Percentiles rank a stretch among this genome's conserved stretches.
These are phyloP conservation scores for Elachura formosa DNA, from an alignment of 2,113 vertebrate genomes.

Conservation along the genomic window DNA sequence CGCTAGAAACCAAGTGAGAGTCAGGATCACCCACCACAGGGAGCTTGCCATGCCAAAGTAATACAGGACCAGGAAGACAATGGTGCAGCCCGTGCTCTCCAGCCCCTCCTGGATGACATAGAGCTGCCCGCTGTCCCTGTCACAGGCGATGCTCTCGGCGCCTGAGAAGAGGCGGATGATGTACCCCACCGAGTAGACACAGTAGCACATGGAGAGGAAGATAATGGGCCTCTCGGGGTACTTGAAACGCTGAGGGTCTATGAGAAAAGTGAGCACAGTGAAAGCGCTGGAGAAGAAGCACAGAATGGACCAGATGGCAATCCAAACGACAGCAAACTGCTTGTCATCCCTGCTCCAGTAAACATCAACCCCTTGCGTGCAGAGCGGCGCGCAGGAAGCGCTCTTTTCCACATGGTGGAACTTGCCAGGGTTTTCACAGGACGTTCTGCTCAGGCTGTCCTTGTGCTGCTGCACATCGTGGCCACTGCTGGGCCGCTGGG, in stretches of 20 bases:
- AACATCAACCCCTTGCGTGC: slow-evolving; percentile 88
- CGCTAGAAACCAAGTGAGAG: slow-evolving; percentile 94
- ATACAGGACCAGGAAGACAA: slow-evolving; percentile 95
- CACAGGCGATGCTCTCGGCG: slow-evolving; percentile 90
- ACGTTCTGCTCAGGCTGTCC: slow-evolving; percentile 69
- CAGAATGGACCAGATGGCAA: slow-evolving; percentile 91
- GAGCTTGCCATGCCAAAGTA: slow-evolving; percentile 99
- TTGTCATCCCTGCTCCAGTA: slow-evolving; percentile 96
- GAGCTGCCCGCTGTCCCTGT: slow-evolving; percentile 89
- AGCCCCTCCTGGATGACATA: slow-evolving; percentile 97
- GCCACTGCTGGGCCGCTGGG: slow-evolving; percentile 75
- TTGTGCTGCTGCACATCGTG: slow-evolving; percentile 77
- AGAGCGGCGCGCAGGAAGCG: slow-evolving; percentile 90
- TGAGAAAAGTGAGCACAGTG: slow-evolving; percentile 94
- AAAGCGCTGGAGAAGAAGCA: slow-evolving; percentile 97
- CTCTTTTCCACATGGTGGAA: slow-evolving; percentile 96
- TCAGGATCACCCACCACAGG: slow-evolving; percentile 96
- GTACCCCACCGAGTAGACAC: slow-evolving; percentile 93
- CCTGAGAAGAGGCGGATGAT: slow-evolving; percentile 93
- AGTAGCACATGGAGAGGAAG: slow-evolving; percentile 98
- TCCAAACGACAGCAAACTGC: slow-evolving; percentile 89
- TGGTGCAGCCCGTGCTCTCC: slow-evolving; percentile 96
- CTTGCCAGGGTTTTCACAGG: slow-evolving; percentile 88
- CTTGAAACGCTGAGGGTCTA: slow-evolving; percentile 91
- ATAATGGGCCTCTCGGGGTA: slow-evolving; percentile 97